A percentile compares a stretch with the other conserved stretches of the same genome.
Evolutionary conservation across 2,888 invertebrate species (phyloP).

Genomic region (Leptinotarsa juncta): DNA sequence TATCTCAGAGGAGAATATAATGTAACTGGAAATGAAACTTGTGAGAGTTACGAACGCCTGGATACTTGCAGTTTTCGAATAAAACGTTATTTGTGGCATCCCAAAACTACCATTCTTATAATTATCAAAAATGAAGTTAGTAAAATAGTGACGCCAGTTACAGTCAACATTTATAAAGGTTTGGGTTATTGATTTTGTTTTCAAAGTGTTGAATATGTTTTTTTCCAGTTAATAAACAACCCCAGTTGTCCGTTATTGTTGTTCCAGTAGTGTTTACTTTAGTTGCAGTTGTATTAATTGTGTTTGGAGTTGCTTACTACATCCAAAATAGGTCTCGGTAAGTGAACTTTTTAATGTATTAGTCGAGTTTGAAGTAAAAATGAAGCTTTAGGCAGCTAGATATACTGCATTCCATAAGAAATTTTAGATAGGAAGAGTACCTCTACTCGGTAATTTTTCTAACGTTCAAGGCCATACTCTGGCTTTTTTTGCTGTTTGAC

Average conservation of each 20-base stretch:
- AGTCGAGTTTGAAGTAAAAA: too few species aligned
- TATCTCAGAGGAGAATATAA: constrained; percentile 76
- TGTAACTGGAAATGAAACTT: constrained; percentile 83
- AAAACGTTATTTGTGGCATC: constrained; percentile 72
- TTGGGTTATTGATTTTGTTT: constrained; percentile 29
- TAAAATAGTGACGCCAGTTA: constrained; percentile 75
- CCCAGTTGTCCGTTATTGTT: constrained; percentile 88
- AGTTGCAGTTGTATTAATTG: constrained; percentile 83
- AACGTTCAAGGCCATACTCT: too few species aligned
- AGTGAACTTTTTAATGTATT: constrained; percentile 28
- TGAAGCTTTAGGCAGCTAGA: too few species aligned
- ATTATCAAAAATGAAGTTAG: constrained; percentile 83
- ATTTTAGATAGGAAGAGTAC: too few species aligned
- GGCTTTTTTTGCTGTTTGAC: too few species aligned
- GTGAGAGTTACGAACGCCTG: constrained; percentile 64
- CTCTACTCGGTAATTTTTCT: too few species aligned
- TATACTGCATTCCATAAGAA: too few species aligned
- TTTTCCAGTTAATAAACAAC: constrained; percentile 77
- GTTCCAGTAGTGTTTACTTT: constrained; percentile 87
- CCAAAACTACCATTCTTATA: constrained; percentile 80
- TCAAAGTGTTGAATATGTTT: constrained; percentile 1
- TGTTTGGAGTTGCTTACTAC: constrained; percentile 90
- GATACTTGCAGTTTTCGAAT: constrained; percentile 73
- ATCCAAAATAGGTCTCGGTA: constrained; percentile 78
- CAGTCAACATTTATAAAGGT: constrained; percentile 89